Conservation (phyloP, 2,113 vertebrate genomes). For the Sinocyclocheilus maitianheensis region DNA sequence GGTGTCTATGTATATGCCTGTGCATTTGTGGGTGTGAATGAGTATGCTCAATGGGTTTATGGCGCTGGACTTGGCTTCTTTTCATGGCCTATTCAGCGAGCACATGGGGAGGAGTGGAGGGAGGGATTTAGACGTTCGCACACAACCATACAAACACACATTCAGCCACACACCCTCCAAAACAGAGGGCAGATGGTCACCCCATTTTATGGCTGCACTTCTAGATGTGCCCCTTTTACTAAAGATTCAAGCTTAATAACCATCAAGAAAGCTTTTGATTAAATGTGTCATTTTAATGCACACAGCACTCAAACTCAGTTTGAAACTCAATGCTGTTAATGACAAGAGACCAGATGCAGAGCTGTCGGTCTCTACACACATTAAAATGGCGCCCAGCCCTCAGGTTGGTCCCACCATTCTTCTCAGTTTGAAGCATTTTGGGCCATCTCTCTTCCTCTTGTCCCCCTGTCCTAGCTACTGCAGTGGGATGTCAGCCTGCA, state of each 20-base stretch:
- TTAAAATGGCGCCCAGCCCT: not conserved
- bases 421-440: conserved; percentile 25
- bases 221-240: conserved; percentile 19
- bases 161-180: conserved; percentile 60
- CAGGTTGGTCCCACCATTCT: not conserved
- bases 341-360: not conserved
- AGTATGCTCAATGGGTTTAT: conserved; percentile 48
- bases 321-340: not conserved
- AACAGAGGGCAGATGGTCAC: conserved; percentile 72
- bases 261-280: conserved; percentile 17
- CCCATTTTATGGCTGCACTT: conserved; percentile 34
- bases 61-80: conserved; percentile 46
- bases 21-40: conserved; percentile 54
- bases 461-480: conserved; percentile 34
- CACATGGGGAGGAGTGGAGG: conserved; percentile 40
- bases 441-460: conserved; percentile 4
- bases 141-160: conserved; percentile 63
- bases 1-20: conserved; percentile 46
- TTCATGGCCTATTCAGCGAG: conserved; percentile 49
- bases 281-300: conserved; percentile 1
- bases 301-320: not conserved
- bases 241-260: conserved; percentile 22
- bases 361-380: not conserved
- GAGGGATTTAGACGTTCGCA: conserved; percentile 41
- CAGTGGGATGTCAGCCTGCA: conserved; percentile 35